A percentile compares a stretch with the other conserved stretches of the same genome.
These are phyloP conservation scores for Bungarus multicinctus DNA, from an alignment of 2,113 vertebrate genomes.

Conservation along the genomic window DNA sequence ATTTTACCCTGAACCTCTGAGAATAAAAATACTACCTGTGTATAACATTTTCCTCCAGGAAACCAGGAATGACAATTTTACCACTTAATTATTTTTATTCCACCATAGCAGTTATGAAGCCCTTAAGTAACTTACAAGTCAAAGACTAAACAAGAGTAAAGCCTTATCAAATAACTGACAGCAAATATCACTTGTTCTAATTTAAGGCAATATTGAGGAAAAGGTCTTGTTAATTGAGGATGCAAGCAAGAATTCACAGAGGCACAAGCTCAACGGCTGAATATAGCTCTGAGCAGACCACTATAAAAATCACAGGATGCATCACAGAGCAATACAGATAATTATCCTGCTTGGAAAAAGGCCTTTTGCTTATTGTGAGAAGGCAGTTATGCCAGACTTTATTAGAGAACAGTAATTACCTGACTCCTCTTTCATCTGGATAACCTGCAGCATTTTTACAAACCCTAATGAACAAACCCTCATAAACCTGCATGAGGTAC, in stretches of 20 bases:
- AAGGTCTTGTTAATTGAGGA: not conserved
- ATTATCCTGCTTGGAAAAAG: not conserved
- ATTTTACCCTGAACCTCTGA: not conserved
- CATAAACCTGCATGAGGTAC: not conserved
- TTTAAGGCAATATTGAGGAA: not conserved
- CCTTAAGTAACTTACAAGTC: not conserved
- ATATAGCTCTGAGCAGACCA: not conserved
- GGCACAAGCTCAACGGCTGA: not conserved
- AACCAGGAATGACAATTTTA: too few species aligned
- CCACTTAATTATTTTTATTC: not conserved
- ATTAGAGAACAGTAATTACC: not conserved
- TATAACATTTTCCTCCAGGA: not conserved
- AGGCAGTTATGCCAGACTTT: not conserved
- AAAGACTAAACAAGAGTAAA: not conserved
- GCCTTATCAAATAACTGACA: not conserved
- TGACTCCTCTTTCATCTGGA: not conserved
- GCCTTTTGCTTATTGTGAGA: not conserved
- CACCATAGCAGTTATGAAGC: not conserved
- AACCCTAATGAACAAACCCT: constrained; percentile 19
- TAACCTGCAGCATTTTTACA: not conserved
- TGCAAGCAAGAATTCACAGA: not conserved
- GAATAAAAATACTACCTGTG: not conserved
- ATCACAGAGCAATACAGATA: not conserved
- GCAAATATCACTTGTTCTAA: not conserved
- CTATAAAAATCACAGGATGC: constrained; percentile 2